A percentile compares a stretch with the other conserved stretches of the same genome.
Conservation (phyloP, 1,140 invertebrate genomes). For the Copidosoma floridanum region DNA sequence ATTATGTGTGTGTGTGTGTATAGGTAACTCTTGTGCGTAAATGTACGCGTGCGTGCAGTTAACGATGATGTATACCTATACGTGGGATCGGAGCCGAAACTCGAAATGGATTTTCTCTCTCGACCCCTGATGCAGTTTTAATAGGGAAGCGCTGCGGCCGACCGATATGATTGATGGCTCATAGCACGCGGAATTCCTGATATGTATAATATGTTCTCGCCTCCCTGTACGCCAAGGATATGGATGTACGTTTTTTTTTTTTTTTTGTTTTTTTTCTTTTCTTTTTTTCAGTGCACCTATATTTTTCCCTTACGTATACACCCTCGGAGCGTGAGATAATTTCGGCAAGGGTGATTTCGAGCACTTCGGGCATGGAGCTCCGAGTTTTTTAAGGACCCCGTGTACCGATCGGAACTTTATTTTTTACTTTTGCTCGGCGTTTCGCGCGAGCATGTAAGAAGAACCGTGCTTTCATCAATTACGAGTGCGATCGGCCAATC, state of each 20-base stretch:
- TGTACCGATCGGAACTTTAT: no score
- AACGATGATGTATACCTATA: no score
- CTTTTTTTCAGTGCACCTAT: constrained; percentile 17
- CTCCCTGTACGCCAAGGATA: constrained; percentile 12
- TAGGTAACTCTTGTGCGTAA: no score
- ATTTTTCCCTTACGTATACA: constrained; percentile 15
- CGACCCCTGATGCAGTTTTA: constrained; percentile 52
- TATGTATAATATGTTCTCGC: not conserved
- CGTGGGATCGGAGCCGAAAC: constrained; percentile 31
- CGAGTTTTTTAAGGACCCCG: no score
- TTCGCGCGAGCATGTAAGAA: no score
- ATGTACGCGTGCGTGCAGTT: constrained; percentile 26
- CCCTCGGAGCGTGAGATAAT: no score
- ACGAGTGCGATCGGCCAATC: no score
- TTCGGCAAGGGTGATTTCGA: no score
- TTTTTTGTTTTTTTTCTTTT: constrained; percentile 13
- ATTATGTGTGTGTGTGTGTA: no score
- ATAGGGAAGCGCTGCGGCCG: constrained; percentile 46
- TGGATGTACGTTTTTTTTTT: not conserved
- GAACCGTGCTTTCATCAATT: no score
- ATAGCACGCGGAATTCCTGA: constrained; percentile 23
- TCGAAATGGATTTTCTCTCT: constrained; percentile 48
- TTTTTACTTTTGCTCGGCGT: no score
- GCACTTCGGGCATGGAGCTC: no score
- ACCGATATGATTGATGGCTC: constrained; percentile 52